Evolutionary conservation across 2,797 vertebrate species (phyloP).

Genomic region (Orientallactaga sibirica): DNA sequence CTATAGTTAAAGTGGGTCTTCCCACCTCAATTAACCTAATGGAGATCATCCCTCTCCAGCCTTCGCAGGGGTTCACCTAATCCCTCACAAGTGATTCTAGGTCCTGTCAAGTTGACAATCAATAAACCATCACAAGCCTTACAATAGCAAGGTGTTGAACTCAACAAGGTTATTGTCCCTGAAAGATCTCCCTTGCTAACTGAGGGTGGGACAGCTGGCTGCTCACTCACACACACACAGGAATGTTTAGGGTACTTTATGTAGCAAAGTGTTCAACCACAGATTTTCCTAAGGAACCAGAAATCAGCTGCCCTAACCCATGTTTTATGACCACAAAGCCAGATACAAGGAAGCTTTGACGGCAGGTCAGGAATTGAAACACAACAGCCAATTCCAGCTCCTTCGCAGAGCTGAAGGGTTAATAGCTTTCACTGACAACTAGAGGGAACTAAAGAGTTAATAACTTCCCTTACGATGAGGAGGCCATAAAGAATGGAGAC

Average conservation of each 20-base stretch:
- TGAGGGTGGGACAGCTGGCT: too few species aligned
- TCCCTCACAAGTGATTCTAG: too few species aligned
- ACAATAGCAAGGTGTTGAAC: not conserved
- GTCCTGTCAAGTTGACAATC: too few species aligned
- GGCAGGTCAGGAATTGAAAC: not conserved
- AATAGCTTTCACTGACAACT: too few species aligned
- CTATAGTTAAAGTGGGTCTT: too few species aligned
- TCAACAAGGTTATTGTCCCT: not conserved
- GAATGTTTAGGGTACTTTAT: not conserved
- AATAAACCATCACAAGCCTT: not conserved
- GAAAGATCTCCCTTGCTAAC: not conserved
- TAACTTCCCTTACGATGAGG: too few species aligned
- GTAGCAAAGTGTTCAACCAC: not conserved
- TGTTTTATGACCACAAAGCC: not conserved
- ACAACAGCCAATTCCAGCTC: not conserved
- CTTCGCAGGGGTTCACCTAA: too few species aligned
- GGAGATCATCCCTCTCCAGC: too few species aligned
- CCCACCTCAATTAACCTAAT: too few species aligned
- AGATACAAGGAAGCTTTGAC: constrained; percentile 27
- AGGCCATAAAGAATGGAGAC: too few species aligned
- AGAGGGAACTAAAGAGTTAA: too few species aligned
- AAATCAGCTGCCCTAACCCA: not conserved
- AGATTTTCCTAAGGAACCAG: not conserved
- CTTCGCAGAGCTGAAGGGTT: not conserved
- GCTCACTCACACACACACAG: not conserved